These are phyloP conservation scores for Brachyrhaphis roseni DNA, from an alignment of 2,797 vertebrate species.

Conservation along the genomic window DNA sequence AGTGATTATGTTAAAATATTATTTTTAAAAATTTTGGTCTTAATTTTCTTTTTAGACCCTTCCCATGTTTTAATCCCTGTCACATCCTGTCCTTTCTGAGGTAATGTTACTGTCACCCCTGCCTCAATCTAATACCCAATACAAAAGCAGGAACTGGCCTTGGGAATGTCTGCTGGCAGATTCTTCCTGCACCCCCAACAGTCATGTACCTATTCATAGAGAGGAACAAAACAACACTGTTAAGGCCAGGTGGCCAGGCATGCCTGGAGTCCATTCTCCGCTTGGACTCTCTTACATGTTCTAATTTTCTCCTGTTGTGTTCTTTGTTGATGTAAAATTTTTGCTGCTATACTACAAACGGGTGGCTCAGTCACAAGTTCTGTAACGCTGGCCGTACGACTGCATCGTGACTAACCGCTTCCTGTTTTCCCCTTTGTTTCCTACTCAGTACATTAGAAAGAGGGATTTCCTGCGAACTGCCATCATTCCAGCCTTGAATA, in stretches of 20 bases:
- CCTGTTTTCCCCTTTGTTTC: conserved; percentile 65
- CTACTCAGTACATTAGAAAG: conserved; percentile 57
- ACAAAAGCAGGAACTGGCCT: conserved; percentile 75
- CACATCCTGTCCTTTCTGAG: conserved; percentile 8
- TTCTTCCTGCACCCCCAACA: conserved; percentile 62
- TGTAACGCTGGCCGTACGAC: conserved; percentile 32
- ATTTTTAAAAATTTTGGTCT: background rate
- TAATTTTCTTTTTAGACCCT: conserved; percentile 2
- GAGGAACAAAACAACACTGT: conserved; percentile 64
- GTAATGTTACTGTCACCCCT: conserved; percentile 35
- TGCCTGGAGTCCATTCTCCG: conserved; percentile 43
- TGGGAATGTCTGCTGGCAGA: conserved; percentile 58
- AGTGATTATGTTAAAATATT: conserved; percentile 20
- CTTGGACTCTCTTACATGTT: conserved; percentile 14
- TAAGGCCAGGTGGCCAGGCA: conserved; percentile 70
- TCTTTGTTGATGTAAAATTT: conserved; percentile 1
- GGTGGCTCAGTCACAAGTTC: background rate
- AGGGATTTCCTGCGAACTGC: conserved; percentile 54
- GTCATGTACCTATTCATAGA: conserved; percentile 66
- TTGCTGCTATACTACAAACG: background rate
- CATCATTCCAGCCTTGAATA: conserved; percentile 58
- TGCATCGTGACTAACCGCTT: conserved; percentile 65
- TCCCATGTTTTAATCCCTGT: conserved; percentile 12
- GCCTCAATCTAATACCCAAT: conserved; percentile 45
- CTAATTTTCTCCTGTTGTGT: background rate